Evolutionary conservation across 2,888 invertebrate species (phyloP).

Genomic region (Bombylius major): DNA sequence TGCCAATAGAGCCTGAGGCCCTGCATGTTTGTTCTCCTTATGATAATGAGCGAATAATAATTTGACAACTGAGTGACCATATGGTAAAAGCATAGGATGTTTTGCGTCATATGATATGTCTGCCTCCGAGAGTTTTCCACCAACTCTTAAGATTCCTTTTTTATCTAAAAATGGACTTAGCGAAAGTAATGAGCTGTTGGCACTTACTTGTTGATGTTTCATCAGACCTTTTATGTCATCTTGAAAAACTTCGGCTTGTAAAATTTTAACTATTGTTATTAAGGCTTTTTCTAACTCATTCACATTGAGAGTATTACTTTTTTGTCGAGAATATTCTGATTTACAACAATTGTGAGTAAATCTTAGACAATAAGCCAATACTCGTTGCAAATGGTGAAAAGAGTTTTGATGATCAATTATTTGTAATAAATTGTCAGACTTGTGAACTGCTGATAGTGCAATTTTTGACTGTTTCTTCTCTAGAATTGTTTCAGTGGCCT

Average conservation of each 20-base stretch:
- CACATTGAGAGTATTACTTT: not conserved
- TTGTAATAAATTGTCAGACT: too few relatives aligned
- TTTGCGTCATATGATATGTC: slow-evolving; percentile 12
- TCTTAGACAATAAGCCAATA: not conserved
- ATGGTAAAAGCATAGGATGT: slow-evolving; percentile 19
- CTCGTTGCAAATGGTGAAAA: too few relatives aligned
- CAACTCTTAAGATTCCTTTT: slow-evolving; percentile 5
- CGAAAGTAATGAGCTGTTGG: not conserved
- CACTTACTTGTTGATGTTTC: too few relatives aligned
- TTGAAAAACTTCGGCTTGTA: not conserved
- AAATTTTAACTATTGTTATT: not conserved
- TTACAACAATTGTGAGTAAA: not conserved
- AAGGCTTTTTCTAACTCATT: not conserved
- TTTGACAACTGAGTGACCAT: slow-evolving; percentile 7
- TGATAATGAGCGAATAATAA: slow-evolving; percentile 1
- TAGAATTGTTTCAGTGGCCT: too few relatives aligned
- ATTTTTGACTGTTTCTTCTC: too few relatives aligned
- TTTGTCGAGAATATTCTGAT: not conserved
- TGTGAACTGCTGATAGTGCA: too few relatives aligned
- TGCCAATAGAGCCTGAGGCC: slow-evolving; percentile 6
- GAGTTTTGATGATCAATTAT: too few relatives aligned
- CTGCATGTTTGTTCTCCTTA: slow-evolving; percentile 4
- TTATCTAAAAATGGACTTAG: slow-evolving; percentile 8
- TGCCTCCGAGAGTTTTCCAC: not conserved
- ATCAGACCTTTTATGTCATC: too few relatives aligned